Evolutionary conservation across 2,888 invertebrate species (phyloP).

Genomic region (Caenorhabditis sinica): DNA sequence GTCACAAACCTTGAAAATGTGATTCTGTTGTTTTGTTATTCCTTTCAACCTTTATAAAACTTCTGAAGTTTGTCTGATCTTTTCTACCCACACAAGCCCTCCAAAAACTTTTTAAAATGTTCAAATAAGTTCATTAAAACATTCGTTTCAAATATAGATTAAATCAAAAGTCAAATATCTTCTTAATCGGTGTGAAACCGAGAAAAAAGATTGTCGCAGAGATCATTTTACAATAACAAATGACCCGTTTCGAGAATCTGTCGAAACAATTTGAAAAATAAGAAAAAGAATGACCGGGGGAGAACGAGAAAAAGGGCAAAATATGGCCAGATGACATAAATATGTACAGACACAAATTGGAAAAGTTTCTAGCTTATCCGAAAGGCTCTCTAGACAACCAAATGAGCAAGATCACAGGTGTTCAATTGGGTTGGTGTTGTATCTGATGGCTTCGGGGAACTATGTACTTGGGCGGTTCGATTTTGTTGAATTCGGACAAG

Average conservation of each 20-base stretch:
- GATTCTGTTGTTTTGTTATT: too few relatives aligned
- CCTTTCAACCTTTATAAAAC: too few relatives aligned
- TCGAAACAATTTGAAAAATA: slow-evolving; percentile 23
- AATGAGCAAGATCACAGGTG: slow-evolving; percentile 45
- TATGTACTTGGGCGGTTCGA: not conserved
- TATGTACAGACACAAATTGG: slow-evolving; percentile 42
- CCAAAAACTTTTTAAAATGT: not conserved
- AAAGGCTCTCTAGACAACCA: slow-evolving; percentile 34
- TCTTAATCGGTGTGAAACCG: slow-evolving; percentile 26
- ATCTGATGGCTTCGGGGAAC: slow-evolving; percentile 1
- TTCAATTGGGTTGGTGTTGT: slow-evolving; percentile 32
- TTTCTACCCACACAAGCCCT: too few relatives aligned
- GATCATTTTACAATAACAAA: slow-evolving; percentile 47
- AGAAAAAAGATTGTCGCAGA: slow-evolving; percentile 29
- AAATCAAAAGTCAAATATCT: slow-evolving; percentile 33
- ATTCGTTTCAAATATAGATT: slow-evolving; percentile 27
- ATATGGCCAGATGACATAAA: slow-evolving; percentile 9
- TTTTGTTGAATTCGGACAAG: slow-evolving; percentile 48
- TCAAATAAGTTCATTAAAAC: not conserved
- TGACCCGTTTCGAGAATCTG: slow-evolving; percentile 51
- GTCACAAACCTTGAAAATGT: too few relatives aligned
- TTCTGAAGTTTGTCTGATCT: not conserved
- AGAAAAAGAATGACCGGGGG: slow-evolving; percentile 11
- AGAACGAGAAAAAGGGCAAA: slow-evolving; percentile 4
- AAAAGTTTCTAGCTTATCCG: not conserved